Evolutionary conservation across 2,113 vertebrate genomes (phyloP).

Genomic region (Ophthalmolycus amberensis): DNA sequence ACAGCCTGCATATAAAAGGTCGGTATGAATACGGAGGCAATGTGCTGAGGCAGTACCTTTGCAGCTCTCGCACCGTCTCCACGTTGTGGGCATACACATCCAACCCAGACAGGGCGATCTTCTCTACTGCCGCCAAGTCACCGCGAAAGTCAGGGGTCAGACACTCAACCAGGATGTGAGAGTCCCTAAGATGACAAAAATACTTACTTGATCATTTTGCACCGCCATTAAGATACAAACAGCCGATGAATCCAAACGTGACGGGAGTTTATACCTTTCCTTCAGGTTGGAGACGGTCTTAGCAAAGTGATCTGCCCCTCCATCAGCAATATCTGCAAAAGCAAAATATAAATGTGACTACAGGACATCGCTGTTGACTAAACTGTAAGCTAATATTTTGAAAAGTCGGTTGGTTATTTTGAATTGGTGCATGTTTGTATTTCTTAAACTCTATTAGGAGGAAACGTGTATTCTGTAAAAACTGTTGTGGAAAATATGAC

Average conservation of each 20-base stretch:
- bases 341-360: not conserved
- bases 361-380: not conserved
- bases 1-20: not conserved
- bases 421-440: not conserved
- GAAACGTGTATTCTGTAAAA: not conserved
- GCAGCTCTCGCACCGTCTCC: slow-evolving; percentile 93
- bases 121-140: slow-evolving; percentile 90
- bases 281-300: slow-evolving; percentile 92
- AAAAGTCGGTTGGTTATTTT: not conserved
- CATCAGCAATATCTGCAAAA: slow-evolving; percentile 90
- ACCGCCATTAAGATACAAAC: not conserved
- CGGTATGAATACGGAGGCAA: not conserved
- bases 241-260: not conserved
- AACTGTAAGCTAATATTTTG: not conserved
- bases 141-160: slow-evolving; percentile 97
- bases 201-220: not conserved
- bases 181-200: slow-evolving; percentile 79
- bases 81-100: slow-evolving; percentile 98
- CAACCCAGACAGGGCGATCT: slow-evolving; percentile 89
- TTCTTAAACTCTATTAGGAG: not conserved
- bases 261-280: slow-evolving; percentile 85
- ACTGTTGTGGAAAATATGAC: not conserved
- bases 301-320: slow-evolving; percentile 94
- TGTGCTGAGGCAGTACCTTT: slow-evolving; percentile 83
- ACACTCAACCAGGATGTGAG: slow-evolving; percentile 93